Percentiles rank a stretch among this genome's conserved stretches.
Evolutionary conservation across 1,140 invertebrate species (phyloP).

Genomic region (Drosophila athabasca): DNA sequence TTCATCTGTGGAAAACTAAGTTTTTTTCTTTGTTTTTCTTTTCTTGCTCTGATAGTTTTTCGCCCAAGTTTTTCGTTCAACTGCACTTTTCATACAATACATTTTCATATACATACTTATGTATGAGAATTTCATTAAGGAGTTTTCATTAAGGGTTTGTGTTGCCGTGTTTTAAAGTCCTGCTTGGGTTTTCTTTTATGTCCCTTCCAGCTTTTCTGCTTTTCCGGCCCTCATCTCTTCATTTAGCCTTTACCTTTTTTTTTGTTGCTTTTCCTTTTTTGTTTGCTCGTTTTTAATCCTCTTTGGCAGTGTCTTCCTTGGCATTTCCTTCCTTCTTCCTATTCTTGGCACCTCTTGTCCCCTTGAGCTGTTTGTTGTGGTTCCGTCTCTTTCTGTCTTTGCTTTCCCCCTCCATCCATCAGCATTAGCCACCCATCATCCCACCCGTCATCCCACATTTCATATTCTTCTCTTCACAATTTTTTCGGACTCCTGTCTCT

Average conservation of each 20-base stretch:
- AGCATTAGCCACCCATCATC: background rate
- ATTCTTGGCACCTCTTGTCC: background rate
- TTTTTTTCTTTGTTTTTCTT: conserved; percentile 35
- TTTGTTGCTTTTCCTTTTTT: background rate
- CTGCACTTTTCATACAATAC: conserved; percentile 3
- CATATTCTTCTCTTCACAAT: conserved; percentile 10
- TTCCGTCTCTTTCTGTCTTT: conserved; percentile 2
- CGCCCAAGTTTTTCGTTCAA: background rate
- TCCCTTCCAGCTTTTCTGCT: background rate
- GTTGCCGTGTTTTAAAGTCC: conserved; percentile 24
- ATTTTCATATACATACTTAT: conserved; percentile 25
- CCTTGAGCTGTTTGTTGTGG: conserved; percentile 16
- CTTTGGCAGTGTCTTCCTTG: conserved; percentile 23
- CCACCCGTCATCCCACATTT: background rate
- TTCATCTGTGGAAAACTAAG: background rate
- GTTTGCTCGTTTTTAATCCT: conserved; percentile 34
- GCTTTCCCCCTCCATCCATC: background rate
- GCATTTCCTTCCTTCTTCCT: background rate
- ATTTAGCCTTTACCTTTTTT: background rate
- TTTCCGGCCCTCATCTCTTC: background rate
- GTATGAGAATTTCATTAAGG: conserved; percentile 1
- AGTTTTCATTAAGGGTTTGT: background rate
- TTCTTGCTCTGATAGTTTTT: background rate
- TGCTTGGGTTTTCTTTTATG: too few species aligned
- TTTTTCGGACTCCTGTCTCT: background rate